Evolutionary conservation across 2,113 vertebrate species (phyloP).

Genomic region (Fulmarus glacialis): DNA sequence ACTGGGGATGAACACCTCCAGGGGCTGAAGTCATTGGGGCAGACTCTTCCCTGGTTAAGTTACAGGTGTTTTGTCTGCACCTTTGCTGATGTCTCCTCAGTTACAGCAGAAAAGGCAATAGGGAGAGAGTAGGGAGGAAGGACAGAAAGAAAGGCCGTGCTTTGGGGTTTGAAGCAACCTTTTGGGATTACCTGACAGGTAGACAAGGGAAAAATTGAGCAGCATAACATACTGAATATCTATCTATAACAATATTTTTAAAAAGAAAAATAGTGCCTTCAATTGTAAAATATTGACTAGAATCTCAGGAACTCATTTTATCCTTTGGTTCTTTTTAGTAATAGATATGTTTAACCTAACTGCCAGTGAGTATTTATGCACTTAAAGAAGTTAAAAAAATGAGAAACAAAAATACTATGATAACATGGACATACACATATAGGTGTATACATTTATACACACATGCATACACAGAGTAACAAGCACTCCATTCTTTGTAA

Average conservation of each 20-base stretch:
- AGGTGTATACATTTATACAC: background rate
- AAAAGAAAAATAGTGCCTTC: background rate
- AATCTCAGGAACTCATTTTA: background rate
- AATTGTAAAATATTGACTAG: background rate
- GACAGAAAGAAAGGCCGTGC: background rate
- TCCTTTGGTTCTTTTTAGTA: background rate
- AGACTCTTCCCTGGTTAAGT: background rate
- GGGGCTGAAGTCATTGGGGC: background rate
- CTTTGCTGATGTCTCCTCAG: background rate
- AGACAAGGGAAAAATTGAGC: background rate
- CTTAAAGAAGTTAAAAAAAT: background rate
- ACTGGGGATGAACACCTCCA: background rate
- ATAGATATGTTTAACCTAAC: background rate
- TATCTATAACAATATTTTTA: background rate
- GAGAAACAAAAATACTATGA: background rate
- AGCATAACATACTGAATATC: background rate
- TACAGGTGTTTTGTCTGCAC: background rate
- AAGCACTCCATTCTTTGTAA: slow-evolving; percentile 8
- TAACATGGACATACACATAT: background rate
- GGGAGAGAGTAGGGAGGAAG: background rate
- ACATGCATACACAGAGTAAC: background rate
- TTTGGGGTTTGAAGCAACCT: background rate
- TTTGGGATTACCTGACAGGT: background rate
- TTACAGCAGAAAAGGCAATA: background rate
- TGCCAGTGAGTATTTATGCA: background rate